Evolutionary conservation across 2,797 vertebrate species (phyloP), one percentile per base, ranked within the genome.

Genomic region (Argentina silus): DNA sequence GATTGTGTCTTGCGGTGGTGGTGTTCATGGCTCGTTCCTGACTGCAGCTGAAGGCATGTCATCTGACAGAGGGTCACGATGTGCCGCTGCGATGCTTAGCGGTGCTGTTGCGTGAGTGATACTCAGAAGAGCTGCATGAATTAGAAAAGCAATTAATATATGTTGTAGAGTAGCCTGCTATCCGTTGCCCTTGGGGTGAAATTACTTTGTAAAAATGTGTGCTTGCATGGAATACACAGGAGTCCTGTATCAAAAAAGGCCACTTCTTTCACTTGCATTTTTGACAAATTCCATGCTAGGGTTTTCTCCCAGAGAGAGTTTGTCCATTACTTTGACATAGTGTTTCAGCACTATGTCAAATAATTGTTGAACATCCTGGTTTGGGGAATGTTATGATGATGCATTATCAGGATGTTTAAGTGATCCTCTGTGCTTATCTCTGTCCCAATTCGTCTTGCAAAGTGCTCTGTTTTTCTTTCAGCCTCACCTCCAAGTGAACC

Each of bases 381-480:
- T 88, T 85, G 44, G 70, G 85, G 83, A 72, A 69, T 83, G 83
- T 90, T 86, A 84, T 74, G 78, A 79, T 87, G 88, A 89, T 87
- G 80, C 81, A 80, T 89, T 89, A 84, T 89, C 86, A 84, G 83
- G 84, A 85, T 85, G 83, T 74, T 48, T 72, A 59, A 59, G 42
- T 63, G 14, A 1, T 8, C n/a, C 42, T 17, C 61, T 63, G 12
- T 63, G 11, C 27, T 44, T 63, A 17, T 63, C 42, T 63, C 43
- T 15, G 15, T 63, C 15, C 7, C 61, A 44, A 10, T 63, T 6
- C 43, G 27, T 44, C 43, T 63, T 11, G 43, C 27, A 59, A 59
- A 59, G 14, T 17, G 15, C 36, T 63, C 36, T 63, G n/a, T 63
- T 17, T 11, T 44, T 3, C 36, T 44, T 45, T 63, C 43, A 7